Conservation (phyloP, 2,797 vertebrate species). For the Enteromius thamalakanensis region DNA sequence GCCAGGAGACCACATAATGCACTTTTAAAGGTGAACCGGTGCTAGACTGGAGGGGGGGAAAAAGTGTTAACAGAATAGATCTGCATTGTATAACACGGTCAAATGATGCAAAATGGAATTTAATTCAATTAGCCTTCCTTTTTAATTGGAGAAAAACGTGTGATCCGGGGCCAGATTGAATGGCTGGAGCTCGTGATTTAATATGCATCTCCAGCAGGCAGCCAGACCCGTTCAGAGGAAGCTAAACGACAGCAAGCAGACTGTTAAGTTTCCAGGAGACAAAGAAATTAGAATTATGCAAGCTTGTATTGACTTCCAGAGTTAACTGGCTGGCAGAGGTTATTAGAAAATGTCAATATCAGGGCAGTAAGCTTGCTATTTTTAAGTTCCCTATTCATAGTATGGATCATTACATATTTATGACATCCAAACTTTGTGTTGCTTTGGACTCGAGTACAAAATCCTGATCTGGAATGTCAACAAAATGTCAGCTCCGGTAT, state of each 20-base stretch:
- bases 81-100: constrained; percentile 7
- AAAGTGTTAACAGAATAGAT: constrained; percentile 30
- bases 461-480: constrained; percentile 43
- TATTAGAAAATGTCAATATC: constrained; percentile 41
- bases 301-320: constrained; percentile 21
- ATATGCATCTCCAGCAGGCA: constrained; percentile 30
- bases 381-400: constrained; percentile 19
- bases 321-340: constrained; percentile 4
- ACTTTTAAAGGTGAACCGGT: constrained; percentile 44
- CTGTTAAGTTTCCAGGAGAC: constrained; percentile 36
- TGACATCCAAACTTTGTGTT: constrained; percentile 31
- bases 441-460: constrained; percentile 18
- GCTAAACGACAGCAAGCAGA: constrained; percentile 18
- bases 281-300: constrained; percentile 9
- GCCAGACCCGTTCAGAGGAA: constrained; percentile 2
- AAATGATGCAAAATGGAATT: constrained; percentile 44
- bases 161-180: constrained; percentile 40
- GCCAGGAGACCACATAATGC: constrained; percentile 40
- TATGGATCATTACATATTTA: constrained; percentile 17
- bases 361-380: constrained; percentile 21
- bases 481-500: constrained; percentile 37
- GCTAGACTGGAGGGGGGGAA: background rate
- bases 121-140: constrained; percentile 48
- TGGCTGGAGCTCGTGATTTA: constrained; percentile 25
- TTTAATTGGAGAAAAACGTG: constrained; percentile 44